These are phyloP conservation scores for Raphicerus campestris DNA, from an alignment of 2,113 vertebrate genomes.

Conservation along the genomic window DNA sequence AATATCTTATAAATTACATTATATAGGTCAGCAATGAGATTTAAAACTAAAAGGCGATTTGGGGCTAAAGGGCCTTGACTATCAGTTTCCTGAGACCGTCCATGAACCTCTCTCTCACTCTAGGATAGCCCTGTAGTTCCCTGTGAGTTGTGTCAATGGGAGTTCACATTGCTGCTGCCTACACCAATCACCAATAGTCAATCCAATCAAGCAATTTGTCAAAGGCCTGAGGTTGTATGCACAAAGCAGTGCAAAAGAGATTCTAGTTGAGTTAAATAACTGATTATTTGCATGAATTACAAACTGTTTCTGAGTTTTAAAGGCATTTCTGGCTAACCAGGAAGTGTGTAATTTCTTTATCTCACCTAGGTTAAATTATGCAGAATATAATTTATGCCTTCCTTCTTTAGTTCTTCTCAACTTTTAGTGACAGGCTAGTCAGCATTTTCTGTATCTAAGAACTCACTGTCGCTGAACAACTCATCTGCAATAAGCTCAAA, in stretches of 20 bases:
- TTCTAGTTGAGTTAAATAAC: not conserved
- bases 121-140: not conserved
- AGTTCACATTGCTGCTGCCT: not conserved
- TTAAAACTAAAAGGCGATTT: not conserved
- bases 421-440: not conserved
- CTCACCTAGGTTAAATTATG: not conserved
- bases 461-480: not conserved
- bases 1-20: not conserved
- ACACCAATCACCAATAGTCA: not conserved
- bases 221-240: not conserved
- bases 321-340: slow-evolving; percentile 12
- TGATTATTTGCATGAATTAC: not conserved
- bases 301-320: not conserved
- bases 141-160: not conserved
- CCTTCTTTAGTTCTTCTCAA: not conserved
- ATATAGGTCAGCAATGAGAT: not conserved
- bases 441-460: slow-evolving; percentile 17
- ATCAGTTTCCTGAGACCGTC: not conserved
- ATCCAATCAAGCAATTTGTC: not conserved
- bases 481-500: not conserved
- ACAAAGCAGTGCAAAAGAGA: not conserved
- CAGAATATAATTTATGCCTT: slow-evolving; percentile 1
- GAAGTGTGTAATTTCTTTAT: not conserved
- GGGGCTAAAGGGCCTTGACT: not conserved
- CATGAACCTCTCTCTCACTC: not conserved